phyloP scores from a whole-genome alignment of 2,797 vertebrate species.

The Limosa lapponica region DNA sequence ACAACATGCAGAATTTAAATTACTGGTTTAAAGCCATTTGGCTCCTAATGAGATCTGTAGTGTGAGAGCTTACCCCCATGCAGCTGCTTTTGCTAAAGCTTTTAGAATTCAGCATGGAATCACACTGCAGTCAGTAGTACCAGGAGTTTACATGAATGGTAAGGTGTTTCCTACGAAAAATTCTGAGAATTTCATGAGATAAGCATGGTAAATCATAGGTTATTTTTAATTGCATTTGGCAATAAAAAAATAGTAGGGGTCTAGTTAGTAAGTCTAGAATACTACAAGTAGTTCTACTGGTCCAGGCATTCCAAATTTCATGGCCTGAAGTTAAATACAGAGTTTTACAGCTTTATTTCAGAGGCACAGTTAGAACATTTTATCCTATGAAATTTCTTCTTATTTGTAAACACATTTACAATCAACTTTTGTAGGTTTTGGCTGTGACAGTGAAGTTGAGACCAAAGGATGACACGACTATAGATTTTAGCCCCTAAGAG shows the following conservation, averaged over 20 bases:
- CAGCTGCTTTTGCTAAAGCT: neutral
- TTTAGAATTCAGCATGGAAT: neutral
- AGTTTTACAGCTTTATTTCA: slow-evolving; percentile 5
- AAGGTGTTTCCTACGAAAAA: neutral
- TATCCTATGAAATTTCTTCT: neutral
- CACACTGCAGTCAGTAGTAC: neutral
- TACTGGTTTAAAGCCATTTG: neutral
- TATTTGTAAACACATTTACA: slow-evolving; percentile 39
- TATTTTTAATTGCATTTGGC: neutral
- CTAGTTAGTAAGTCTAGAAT: neutral
- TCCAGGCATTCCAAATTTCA: neutral
- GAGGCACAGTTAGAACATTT: neutral
- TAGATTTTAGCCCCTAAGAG: neutral
- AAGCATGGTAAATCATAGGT: neutral
- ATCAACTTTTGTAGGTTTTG: neutral
- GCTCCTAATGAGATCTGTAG: neutral
- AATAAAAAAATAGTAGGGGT: neutral
- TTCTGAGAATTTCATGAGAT: neutral
- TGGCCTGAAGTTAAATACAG: neutral
- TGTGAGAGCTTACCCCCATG: neutral
- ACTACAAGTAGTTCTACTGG: neutral
- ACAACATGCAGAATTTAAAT: neutral
- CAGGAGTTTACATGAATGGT: neutral
- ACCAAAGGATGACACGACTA: neutral
- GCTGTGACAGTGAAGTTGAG: neutral